These are phyloP conservation scores for Myrmophylax atrothorax DNA, from an alignment of 2,113 vertebrate genomes.

Conservation along the genomic window DNA sequence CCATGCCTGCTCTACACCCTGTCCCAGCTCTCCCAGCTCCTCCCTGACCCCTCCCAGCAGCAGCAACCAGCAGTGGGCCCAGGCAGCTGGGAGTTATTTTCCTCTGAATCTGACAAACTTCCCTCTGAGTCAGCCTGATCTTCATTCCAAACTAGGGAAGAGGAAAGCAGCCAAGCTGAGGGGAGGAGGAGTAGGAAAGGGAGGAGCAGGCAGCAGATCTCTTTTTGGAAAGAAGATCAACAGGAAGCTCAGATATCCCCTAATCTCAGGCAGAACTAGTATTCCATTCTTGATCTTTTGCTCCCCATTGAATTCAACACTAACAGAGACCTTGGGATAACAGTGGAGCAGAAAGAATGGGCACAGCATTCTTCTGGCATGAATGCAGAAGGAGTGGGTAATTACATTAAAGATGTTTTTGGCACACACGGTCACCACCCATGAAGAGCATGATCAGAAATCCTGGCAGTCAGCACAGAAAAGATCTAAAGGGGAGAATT, in stretches of 20 bases:
- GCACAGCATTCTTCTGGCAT: background rate
- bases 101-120: background rate
- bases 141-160: conserved; percentile 15
- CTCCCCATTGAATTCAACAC: background rate
- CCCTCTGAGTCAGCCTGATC: conserved; percentile 33
- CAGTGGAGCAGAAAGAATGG: background rate
- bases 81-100: background rate
- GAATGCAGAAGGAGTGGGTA: background rate
- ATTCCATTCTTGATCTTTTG: background rate
- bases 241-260: background rate
- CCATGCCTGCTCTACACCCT: background rate
- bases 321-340: fast-evolving
- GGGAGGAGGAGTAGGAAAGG: background rate
- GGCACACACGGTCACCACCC: background rate
- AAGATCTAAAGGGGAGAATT: background rate
- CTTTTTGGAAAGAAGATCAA: conserved; percentile 11
- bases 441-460: background rate
- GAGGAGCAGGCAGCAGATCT: background rate
- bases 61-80: background rate
- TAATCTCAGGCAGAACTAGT: background rate
- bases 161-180: background rate
- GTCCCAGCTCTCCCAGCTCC: background rate
- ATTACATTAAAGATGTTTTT: background rate
- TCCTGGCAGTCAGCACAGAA: background rate
- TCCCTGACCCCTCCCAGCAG: background rate